Conservation (phyloP, 2,888 invertebrate genomes). For the Parnassius smintheus region DNA sequence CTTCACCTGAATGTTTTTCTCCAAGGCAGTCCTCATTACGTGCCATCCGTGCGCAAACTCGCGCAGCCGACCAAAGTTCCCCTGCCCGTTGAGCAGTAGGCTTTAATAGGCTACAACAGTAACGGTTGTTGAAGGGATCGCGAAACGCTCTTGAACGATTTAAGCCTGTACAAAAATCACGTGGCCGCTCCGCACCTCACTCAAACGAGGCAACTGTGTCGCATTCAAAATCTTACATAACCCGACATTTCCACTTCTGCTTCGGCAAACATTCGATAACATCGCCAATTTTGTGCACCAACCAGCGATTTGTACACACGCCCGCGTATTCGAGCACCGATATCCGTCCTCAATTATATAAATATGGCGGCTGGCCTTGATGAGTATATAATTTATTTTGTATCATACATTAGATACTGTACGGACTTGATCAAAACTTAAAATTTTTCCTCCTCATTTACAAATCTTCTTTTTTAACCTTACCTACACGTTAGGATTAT, state of each 20-base stretch:
- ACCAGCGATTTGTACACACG: conserved; percentile 18
- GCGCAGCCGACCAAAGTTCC: too few relatives aligned
- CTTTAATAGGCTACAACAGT: neutral
- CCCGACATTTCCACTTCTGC: conserved; percentile 29
- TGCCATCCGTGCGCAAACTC: too few relatives aligned
- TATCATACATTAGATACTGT: too few relatives aligned
- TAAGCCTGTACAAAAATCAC: neutral
- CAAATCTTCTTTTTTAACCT: too few relatives aligned
- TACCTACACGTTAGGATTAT: too few relatives aligned
- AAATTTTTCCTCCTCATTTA: too few relatives aligned
- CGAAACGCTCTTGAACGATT: conserved; percentile 18
- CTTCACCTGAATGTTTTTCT: too few relatives aligned
- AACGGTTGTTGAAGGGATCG: neutral
- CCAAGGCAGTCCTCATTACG: too few relatives aligned
- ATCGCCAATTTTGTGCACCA: conserved; percentile 27
- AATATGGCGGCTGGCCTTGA: conserved; percentile 6
- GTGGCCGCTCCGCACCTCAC: conserved; percentile 31
- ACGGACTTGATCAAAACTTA: too few relatives aligned
- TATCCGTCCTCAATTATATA: conserved; percentile 17
- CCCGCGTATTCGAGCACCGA: neutral
- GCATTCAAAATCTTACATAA: conserved; percentile 37
- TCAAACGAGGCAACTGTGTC: conserved; percentile 40
- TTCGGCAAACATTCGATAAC: conserved; percentile 31
- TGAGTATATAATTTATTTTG: neutral
- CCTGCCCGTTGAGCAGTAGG: too few relatives aligned